These are phyloP conservation scores for Chrysaora quinquecirrha DNA, from an alignment of 30 jellyfish, hydroid and myxozoan species.

Conservation along the genomic window DNA sequence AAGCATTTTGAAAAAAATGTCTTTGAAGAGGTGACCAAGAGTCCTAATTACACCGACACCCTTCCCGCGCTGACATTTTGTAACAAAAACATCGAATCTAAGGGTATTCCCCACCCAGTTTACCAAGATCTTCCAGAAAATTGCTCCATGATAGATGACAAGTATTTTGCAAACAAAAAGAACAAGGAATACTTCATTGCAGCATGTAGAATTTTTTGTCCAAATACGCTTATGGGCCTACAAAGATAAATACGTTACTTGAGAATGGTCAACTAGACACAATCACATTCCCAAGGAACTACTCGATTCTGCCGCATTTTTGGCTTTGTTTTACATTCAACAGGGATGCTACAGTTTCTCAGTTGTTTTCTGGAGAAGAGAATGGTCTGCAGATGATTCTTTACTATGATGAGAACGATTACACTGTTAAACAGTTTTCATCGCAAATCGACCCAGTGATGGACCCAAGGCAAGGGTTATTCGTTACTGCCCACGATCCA, in stretches of 20 bases:
- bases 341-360: constrained; percentile 3
- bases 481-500: constrained; percentile 26
- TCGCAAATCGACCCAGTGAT: background rate
- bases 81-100: constrained; percentile 2
- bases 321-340: constrained; percentile 32
- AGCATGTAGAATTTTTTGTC: constrained; percentile 19
- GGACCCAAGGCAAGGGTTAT: constrained; percentile 16
- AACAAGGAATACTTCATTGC: background rate
- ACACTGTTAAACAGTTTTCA: background rate
- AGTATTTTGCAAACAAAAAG: constrained; percentile 7
- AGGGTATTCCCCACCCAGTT: constrained; percentile 9
- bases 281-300: constrained; percentile 25
- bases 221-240: background rate
- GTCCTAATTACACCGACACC: too few species aligned
- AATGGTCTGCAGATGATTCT: constrained; percentile 23
- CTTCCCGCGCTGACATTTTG: constrained; percentile 44
- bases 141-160: constrained; percentile 12
- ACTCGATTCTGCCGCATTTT: constrained; percentile 24
- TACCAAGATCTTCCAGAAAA: constrained; percentile 27
- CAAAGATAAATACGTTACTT: background rate
- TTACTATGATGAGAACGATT: background rate
- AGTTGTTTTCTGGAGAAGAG: background rate
- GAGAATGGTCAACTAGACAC: too few species aligned
- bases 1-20: background rate
- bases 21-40: background rate